Conservation (phyloP, 2,888 invertebrate genomes). For the Nymphalis c-album region DNA sequence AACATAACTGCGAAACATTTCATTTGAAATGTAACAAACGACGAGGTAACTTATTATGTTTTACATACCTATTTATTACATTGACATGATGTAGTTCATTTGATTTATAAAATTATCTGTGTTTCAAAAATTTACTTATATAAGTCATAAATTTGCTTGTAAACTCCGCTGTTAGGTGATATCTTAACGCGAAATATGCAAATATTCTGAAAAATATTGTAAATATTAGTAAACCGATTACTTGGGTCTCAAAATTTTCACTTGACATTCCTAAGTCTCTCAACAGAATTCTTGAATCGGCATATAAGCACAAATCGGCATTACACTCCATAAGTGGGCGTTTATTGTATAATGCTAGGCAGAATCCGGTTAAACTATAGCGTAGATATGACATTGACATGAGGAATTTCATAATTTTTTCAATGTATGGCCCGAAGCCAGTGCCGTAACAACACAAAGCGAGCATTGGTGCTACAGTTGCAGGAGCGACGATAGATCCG, state of each 20-base stretch:
- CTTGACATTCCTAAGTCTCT: conserved; percentile 83
- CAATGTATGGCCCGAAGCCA: conserved; percentile 81
- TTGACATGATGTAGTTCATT: background rate
- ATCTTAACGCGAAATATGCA: conserved; percentile 82
- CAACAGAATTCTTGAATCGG: conserved; percentile 82
- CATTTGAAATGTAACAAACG: no score
- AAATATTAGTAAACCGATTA: conserved; percentile 80
- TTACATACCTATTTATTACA: no score
- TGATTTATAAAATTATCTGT: conserved; percentile 57
- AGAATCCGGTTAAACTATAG: conserved; percentile 84
- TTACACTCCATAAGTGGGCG: conserved; percentile 83
- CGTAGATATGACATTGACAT: conserved; percentile 84
- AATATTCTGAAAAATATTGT: conserved; percentile 77
- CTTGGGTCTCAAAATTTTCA: conserved; percentile 77
- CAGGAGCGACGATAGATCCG: conserved; percentile 82
- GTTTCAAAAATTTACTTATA: conserved; percentile 78
- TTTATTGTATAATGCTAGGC: conserved; percentile 81
- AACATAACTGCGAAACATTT: no score
- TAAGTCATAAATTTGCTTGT: conserved; percentile 79
- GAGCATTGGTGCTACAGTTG: conserved; percentile 78
- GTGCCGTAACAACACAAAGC: conserved; percentile 83
- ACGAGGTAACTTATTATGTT: no score
- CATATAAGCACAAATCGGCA: conserved; percentile 79
- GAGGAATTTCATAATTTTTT: conserved; percentile 75
- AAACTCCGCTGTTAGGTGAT: conserved; percentile 79